Evolutionary conservation across 2,113 vertebrate genomes (phyloP).

Genomic region (Dipodomys spectabilis): DNA sequence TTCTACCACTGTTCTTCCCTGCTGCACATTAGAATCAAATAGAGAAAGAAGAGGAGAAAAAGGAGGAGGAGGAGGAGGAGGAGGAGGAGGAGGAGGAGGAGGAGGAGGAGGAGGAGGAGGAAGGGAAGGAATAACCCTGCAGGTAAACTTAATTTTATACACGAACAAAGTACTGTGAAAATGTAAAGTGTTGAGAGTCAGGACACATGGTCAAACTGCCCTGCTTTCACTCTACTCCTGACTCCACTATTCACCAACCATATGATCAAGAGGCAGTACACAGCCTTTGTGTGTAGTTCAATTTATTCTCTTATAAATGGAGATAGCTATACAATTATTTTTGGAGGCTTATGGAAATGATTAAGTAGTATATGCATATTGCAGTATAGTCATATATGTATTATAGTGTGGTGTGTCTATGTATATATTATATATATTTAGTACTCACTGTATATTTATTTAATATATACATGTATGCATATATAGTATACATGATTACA

Average conservation of each 20-base stretch:
- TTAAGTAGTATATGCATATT: not conserved
- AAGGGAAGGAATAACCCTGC: not conserved
- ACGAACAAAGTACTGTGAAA: constrained; percentile 10
- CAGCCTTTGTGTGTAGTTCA: not conserved
- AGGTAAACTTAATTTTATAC: constrained; percentile 9
- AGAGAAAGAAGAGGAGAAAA: not conserved
- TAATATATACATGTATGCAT: not conserved
- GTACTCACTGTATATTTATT: not conserved
- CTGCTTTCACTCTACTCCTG: not conserved
- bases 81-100: too few relatives aligned
- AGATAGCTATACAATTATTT: not conserved
- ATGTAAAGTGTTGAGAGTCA: not conserved
- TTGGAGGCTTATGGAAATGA: not conserved
- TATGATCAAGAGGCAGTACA: not conserved
- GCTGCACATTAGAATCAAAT: not conserved
- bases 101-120: too few relatives aligned
- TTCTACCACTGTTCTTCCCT: constrained; percentile 4
- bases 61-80: too few relatives aligned
- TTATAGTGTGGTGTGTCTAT: not conserved
- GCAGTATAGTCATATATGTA: not conserved
- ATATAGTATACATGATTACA: not conserved
- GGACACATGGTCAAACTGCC: not conserved
- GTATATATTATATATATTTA: not conserved
- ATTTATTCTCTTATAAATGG: not conserved
- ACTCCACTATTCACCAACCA: not conserved